Percentiles rank a stretch among this genome's conserved stretches.
phyloP scores from a whole-genome alignment of 2,888 invertebrate genomes.

The Phengaris alcon region DNA sequence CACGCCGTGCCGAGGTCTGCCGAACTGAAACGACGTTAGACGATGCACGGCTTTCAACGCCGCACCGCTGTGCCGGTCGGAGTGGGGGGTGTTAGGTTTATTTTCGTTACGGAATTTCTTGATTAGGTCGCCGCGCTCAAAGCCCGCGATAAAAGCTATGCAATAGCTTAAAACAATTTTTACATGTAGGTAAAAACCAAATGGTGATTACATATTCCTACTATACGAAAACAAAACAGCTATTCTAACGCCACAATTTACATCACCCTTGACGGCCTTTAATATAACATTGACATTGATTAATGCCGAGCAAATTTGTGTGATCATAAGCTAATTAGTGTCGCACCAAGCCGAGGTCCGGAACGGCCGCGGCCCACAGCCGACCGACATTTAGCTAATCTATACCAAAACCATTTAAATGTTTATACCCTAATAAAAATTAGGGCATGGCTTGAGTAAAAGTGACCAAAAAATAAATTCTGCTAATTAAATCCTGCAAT shows the following conservation, averaged over 20 bases:
- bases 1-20: too few species aligned
- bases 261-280: conserved; percentile 2
- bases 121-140: too few species aligned
- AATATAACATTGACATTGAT: conserved; percentile 13
- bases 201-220: background rate
- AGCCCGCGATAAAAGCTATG: too few species aligned
- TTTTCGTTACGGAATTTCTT: too few species aligned
- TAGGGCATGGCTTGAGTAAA: background rate
- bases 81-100: too few species aligned
- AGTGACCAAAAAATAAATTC: too few species aligned
- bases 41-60: too few species aligned
- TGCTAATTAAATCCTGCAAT: too few species aligned
- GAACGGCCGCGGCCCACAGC: background rate
- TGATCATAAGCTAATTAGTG: conserved; percentile 20
- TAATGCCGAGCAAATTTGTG: conserved; percentile 14
- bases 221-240: background rate
- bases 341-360: background rate
- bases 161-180: too few species aligned
- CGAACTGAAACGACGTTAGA: too few species aligned
- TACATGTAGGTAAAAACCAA: too few species aligned
- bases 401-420: background rate
- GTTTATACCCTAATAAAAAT: background rate
- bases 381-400: background rate
- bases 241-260: background rate
- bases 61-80: too few species aligned